These are phyloP conservation scores for Mugil cephalus DNA, from an alignment of 2,113 vertebrate species.

Conservation along the genomic window DNA sequence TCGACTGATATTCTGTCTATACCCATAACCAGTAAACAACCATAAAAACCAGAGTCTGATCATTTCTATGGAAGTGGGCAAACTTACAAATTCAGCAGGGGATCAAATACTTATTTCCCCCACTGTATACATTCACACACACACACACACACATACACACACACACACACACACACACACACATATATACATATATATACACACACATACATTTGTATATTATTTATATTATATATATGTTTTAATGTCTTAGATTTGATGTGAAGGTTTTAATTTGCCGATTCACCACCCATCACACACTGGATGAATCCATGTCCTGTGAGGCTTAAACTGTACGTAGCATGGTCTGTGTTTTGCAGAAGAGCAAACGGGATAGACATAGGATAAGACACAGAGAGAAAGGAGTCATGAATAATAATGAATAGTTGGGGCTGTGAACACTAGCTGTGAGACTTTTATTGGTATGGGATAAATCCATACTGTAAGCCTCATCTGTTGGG, in stretches of 20 bases:
- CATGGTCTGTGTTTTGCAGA: conserved; percentile 31
- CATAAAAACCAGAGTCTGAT: no score
- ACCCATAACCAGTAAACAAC: no score
- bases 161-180: no score
- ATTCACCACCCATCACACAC: conserved; percentile 16
- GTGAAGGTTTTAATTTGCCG: conserved; percentile 4
- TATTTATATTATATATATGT: no score
- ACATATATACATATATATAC: no score
- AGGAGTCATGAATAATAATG: conserved; percentile 68
- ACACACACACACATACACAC: no score
- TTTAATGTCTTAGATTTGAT: conserved; percentile 31
- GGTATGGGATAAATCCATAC: conserved; percentile 60
- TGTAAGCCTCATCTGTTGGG: conserved; percentile 58
- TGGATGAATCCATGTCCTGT: conserved; percentile 44
- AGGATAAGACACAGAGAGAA: conserved; percentile 35
- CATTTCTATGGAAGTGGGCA: no score
- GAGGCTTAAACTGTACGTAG: conserved; percentile 3
- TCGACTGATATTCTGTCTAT: no score
- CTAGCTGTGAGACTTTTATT: conserved; percentile 53
- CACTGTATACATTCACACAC: no score
- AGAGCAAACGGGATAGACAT: conserved; percentile 15
- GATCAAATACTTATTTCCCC: no score
- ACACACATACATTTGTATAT: no score
- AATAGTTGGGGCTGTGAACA: conserved; percentile 31
- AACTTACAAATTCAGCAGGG: no score